Evolutionary conservation across 1,140 invertebrate genomes (phyloP), one percentile per base, ranked within the genome.

Genomic region (Manduca sexta): DNA sequence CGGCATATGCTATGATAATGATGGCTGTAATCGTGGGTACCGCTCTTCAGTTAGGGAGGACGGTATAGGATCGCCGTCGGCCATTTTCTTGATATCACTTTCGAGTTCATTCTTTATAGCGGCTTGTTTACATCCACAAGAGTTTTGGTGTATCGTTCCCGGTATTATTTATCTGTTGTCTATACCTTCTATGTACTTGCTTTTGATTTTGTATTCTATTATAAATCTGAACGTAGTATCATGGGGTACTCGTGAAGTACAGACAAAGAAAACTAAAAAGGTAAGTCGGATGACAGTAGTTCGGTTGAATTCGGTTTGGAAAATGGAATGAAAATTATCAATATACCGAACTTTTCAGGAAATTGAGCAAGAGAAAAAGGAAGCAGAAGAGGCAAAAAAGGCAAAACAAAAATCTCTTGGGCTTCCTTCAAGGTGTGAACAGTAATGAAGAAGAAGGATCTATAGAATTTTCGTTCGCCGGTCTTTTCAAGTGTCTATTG

Each of bases 21-120:
- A 98, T 99, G 93, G 97, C 98, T 63, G 98, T 99, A 3, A 95
- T 99, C 47, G 97, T 99, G n/a, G 97, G 97, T 91, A 99, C 98
- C 0, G 95, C 96, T 0, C 89, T 98, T n/a, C 97, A 98, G 76
- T 90, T 98, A 67, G 94, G 95, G 95, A 98, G 89, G 96, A 98
- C 88, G 96, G 97, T 17, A 91, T 97, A 38, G 96, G 95, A 38
- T 97, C 95, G 5, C 95, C 97, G 2, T 97, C 98, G 31, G 96
- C 97, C n/a, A 97, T 99, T 75, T 99, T 99, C 88, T 91, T 99
- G 69, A 95, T 98, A 81, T 92, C 95, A 0, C 89, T 98, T 75
- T 92, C 96, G 38, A 90, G 93, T 33, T 98, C 97, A 18, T 98
- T 99, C 87, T 92, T 98, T 57, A 97, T 98, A 90, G 96, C 98